These are phyloP conservation scores for Mormyrus proboscirostris DNA, from an alignment of 2,797 vertebrate species.

Conservation along the genomic window DNA sequence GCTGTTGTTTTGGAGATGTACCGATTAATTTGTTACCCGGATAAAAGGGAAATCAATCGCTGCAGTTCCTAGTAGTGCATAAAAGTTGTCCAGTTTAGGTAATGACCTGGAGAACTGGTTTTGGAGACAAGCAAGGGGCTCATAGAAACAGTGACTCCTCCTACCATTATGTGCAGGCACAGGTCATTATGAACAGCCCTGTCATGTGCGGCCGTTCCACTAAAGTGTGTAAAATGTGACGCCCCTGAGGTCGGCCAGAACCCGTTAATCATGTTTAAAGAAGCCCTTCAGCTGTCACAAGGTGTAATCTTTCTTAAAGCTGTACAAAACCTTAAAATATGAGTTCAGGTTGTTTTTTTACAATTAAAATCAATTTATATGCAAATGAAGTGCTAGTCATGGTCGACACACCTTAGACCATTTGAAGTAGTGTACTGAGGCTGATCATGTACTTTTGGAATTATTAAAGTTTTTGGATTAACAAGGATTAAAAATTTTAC, in stretches of 20 bases:
- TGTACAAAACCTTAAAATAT: background rate
- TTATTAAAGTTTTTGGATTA: conserved; percentile 10
- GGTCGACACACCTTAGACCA: background rate
- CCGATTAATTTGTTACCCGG: background rate
- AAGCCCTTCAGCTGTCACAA: background rate
- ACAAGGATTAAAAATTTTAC: background rate
- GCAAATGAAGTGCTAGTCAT: background rate
- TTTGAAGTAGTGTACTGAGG: background rate
- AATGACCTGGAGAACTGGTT: background rate
- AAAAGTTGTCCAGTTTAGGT: background rate
- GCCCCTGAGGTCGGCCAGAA: background rate
- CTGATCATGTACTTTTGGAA: background rate
- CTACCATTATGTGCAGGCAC: background rate
- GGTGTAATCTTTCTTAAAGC: background rate
- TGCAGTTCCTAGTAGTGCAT: background rate
- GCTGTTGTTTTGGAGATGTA: conserved; percentile 34
- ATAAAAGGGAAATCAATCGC: background rate
- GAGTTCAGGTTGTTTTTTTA: background rate
- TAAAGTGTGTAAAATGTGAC: background rate
- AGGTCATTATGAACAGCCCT: background rate
- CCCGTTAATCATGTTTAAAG: conserved; percentile 1
- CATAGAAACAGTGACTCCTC: background rate
- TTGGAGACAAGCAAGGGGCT: background rate
- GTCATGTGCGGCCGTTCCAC: background rate
- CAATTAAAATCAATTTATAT: conserved; percentile 9